Percentiles rank a stretch among this genome's conserved stretches.
Conservation (phyloP, 2,113 vertebrate genomes). For the Mobula birostris region DNA sequence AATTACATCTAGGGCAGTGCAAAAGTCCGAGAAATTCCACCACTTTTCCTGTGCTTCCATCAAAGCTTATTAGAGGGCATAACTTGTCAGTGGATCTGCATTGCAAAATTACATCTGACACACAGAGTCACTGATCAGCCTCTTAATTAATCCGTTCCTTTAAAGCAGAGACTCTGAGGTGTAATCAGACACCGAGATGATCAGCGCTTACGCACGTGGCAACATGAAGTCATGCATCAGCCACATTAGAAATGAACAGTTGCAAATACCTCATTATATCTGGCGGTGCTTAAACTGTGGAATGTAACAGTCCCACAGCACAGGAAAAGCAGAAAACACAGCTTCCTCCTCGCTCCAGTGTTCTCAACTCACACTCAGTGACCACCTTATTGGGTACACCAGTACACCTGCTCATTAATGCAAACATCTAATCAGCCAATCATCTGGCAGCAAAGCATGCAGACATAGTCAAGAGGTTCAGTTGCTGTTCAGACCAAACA, state of each 20-base stretch:
- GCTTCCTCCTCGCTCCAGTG: too few species aligned
- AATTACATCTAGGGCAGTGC: not conserved
- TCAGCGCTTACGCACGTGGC: not conserved
- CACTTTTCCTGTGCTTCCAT: not conserved
- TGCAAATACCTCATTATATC: constrained; percentile 10
- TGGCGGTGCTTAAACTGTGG: not conserved
- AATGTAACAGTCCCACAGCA: not conserved
- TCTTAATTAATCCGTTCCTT: constrained; percentile 10
- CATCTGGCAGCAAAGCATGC: too few species aligned
- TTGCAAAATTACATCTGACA: constrained; percentile 15
- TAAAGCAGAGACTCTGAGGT: not conserved
- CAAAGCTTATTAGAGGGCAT: not conserved
- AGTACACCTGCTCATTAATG: too few species aligned
- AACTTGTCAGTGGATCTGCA: constrained; percentile 5
- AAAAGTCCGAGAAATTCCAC: not conserved
- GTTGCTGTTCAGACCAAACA: too few species aligned
- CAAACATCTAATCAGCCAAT: too few species aligned
- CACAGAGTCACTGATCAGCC: not conserved
- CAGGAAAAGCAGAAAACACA: not conserved
- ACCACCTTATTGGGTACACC: too few species aligned
- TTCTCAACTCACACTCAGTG: too few species aligned
- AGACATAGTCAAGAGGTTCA: too few species aligned
- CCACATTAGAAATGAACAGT: not conserved
- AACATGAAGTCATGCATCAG: constrained; percentile 3
- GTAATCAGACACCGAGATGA: not conserved